Conservation (phyloP, 2,888 invertebrate species). For the Plebejus argus region DNA sequence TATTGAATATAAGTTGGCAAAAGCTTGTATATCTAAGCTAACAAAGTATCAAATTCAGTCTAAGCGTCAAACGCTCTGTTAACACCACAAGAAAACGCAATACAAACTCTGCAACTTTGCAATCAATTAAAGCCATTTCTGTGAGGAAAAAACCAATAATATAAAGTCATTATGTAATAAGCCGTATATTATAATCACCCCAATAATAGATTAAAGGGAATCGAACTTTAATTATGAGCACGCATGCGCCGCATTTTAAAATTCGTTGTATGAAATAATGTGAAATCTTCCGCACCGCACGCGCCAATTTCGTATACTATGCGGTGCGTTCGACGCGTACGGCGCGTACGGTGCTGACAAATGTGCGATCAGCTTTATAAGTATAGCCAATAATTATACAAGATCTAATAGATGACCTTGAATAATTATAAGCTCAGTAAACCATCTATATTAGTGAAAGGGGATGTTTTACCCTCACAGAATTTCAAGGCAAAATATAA, state of each 20-base stretch:
- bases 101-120: slow-evolving; percentile 1
- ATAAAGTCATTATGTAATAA: no score
- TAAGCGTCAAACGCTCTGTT: slow-evolving; percentile 16
- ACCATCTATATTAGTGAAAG: background rate
- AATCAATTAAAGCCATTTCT: slow-evolving; percentile 27
- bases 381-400: no score
- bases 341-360: no score
- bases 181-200: background rate
- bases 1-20: background rate
- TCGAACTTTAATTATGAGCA: no score
- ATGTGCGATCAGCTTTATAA: no score
- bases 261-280: no score
- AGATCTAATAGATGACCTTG: no score
- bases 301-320: no score
- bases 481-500: slow-evolving; percentile 29
- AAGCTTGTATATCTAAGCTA: slow-evolving; percentile 15
- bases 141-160: background rate
- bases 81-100: slow-evolving; percentile 25
- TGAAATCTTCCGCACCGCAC: no score
- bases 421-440: background rate
- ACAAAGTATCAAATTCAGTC: slow-evolving; percentile 9
- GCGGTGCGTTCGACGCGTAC: no score
- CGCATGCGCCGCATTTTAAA: no score
- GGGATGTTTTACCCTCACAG: slow-evolving; percentile 8
- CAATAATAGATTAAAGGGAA: no score